Conservation (phyloP, 2,888 invertebrate species). For the Xanthorhoe designata region DNA sequence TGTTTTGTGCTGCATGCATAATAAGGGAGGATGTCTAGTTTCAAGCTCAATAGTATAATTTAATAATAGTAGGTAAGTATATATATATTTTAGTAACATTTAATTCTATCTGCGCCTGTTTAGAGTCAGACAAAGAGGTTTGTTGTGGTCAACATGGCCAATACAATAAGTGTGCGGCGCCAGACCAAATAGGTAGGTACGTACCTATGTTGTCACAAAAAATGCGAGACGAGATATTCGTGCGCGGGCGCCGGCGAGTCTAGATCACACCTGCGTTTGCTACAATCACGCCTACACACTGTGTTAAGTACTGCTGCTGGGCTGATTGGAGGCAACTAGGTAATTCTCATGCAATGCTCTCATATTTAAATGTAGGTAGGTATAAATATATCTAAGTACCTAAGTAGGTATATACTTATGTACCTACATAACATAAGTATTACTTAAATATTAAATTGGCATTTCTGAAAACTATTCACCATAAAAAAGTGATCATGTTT, state of each 20-base stretch:
- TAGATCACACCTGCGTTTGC: slow-evolving; percentile 87
- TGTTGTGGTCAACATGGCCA: slow-evolving; percentile 48
- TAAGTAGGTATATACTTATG: too few species aligned
- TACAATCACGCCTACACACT: slow-evolving; percentile 10
- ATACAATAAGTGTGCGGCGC: slow-evolving; percentile 67
- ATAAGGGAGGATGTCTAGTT: too few species aligned
- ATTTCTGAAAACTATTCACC: too few species aligned
- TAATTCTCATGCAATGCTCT: neutral
- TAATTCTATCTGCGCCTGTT: neutral
- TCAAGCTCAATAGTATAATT: too few species aligned
- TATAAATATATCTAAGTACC: too few species aligned
- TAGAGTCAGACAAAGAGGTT: neutral
- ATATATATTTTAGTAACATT: neutral
- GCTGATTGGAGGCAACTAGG: neutral
- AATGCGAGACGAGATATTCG: slow-evolving; percentile 63
- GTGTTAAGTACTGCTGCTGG: neutral
- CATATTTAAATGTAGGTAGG: too few species aligned
- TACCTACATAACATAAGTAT: too few species aligned
- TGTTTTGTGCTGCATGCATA: too few species aligned
- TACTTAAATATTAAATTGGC: too few species aligned
- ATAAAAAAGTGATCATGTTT: too few species aligned
- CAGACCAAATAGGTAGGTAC: slow-evolving; percentile 50
- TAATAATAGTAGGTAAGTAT: neutral
- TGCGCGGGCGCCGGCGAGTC: slow-evolving; percentile 87
- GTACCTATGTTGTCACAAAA: slow-evolving; percentile 54